Conservation (phyloP, 2,888 invertebrate genomes). For the Anoplius nigerrimus region DNA sequence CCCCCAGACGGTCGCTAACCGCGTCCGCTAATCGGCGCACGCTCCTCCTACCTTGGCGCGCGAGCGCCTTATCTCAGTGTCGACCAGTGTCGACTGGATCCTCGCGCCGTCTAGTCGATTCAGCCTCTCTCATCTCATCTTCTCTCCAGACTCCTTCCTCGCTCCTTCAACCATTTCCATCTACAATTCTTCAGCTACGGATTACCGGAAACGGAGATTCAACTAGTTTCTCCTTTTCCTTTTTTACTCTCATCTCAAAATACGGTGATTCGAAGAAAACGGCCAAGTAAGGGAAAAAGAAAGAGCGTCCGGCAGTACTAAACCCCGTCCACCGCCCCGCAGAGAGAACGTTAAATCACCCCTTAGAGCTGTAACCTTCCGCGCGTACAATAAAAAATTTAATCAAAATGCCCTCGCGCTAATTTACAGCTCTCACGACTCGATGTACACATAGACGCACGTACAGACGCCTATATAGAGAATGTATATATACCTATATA, state of each 20-base stretch:
- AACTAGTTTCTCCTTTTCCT: no score
- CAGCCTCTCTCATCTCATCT: conserved; percentile 7
- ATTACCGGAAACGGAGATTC: no score
- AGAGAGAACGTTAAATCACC: conserved; percentile 65
- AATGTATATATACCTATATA: background rate
- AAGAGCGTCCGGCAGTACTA: conserved; percentile 22
- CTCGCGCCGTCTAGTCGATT: no score
- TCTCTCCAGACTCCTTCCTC: conserved; percentile 4
- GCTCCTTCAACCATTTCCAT: conserved; percentile 9
- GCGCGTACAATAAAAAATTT: conserved; percentile 73
- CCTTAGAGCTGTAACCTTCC: conserved; percentile 52
- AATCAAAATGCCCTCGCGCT: conserved; percentile 75
- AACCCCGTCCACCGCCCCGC: no score
- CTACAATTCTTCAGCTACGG: no score
- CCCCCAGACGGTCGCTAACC: no score
- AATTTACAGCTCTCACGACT: conserved; percentile 72
- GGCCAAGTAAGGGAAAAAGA: no score
- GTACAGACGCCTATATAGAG: no score
- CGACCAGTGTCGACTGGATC: no score
- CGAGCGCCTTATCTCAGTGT: conserved; percentile 78
- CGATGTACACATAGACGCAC: conserved; percentile 48
- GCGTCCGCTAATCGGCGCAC: conserved; percentile 28
- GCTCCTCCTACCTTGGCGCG: conserved; percentile 83
- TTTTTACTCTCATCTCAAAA: no score
- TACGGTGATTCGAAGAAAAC: no score